Evolutionary conservation across 2,113 vertebrate species (phyloP).

Genomic region (Coturnix japonica): DNA sequence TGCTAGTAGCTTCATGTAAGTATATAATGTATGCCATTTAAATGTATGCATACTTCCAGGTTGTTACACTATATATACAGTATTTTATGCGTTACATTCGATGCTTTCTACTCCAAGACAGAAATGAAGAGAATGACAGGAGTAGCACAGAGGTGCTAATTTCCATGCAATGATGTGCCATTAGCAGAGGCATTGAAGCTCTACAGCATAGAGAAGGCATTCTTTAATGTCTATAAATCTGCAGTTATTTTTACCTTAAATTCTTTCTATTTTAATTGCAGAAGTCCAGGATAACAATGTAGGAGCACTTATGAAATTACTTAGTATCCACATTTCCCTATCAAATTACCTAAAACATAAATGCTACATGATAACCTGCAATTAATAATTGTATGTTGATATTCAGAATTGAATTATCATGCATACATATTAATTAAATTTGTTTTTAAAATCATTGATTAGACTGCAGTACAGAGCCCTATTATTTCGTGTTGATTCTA

Average conservation of each 20-base stretch:
- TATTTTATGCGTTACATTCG: background rate
- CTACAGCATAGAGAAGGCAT: background rate
- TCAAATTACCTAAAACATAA: slow-evolving; percentile 6
- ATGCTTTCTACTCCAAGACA: background rate
- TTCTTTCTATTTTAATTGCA: background rate
- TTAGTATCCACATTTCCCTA: background rate
- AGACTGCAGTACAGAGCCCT: background rate
- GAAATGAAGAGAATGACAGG: background rate
- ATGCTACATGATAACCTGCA: background rate
- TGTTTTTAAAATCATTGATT: slow-evolving; percentile 38
- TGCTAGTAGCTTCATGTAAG: background rate
- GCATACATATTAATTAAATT: background rate
- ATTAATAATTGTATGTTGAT: slow-evolving; percentile 23
- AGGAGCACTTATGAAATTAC: slow-evolving; percentile 9
- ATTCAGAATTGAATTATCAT: slow-evolving; percentile 11
- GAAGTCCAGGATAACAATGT: background rate
- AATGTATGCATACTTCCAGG: background rate
- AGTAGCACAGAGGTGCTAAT: background rate
- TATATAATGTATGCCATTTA: background rate
- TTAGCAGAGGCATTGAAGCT: background rate
- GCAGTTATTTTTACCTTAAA: background rate
- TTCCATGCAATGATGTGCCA: background rate
- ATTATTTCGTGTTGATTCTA: slow-evolving; percentile 15
- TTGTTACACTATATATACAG: background rate
- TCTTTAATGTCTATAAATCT: slow-evolving; percentile 1